Evolutionary conservation across 2,888 invertebrate genomes (phyloP), one percentile per base, ranked within the genome.

Genomic region (Biston betularia): DNA sequence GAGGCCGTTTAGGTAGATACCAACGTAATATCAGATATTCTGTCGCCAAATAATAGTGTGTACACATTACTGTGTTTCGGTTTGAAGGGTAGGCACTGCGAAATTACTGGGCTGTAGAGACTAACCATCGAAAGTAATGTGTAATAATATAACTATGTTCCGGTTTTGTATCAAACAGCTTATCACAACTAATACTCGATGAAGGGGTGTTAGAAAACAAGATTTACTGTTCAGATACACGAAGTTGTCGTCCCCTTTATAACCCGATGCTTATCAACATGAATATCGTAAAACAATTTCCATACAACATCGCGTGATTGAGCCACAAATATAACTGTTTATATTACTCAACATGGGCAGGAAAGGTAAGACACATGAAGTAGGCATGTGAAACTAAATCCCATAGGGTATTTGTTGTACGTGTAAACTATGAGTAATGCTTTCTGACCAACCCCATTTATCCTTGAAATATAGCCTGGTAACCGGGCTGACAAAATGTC

Each of bases 371-470:
- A 53, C 15, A 38, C 1, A 38, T 15, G 38, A 38, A 10, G n/a
- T 46, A 34, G 33, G 15, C 44, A 14, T 11, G 54, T 55, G 49
- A 44, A 60, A 60, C 42, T 8, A 50, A 56, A 38, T 38, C 66
- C 58, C 62, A 12, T 24, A 24, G 66, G 66, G 46, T 50, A n/a
- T n/a, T n/a, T n/a, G 35, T 42, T 45, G 24, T 33, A 38, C 15
- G 53, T 34, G 56, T 11, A n/a, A 42, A 53, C 57, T 12, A 60
- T 68, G 67, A 68, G 50, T 68, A 63, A 68, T 68, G 24, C 55
- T 46, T 52, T 38, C 54, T 63, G 63, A 60, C 67, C 63, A 56
- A 38, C 62, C 62, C 58, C 38, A 8, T 53, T 15, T 14, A 24
- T n/a, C 52, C 56, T 38, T 45, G 9, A 44, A 61, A 60, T 56